Conservation (phyloP, 1,140 invertebrate genomes). For the silkworm (Bombyx mori) region ASM3026992v2 NC_085118.1:5792001-5792500, state of each 20-base stretch:
- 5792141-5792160: neutral
- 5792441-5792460: conserved; percentile 61
- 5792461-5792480: conserved; percentile 58
- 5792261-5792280: conserved; percentile 59
- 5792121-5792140: conserved; percentile 38
- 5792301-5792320: conserved; percentile 57
- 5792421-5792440: conserved; percentile 44
- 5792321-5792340: conserved; percentile 42
- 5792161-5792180: conserved; percentile 18
- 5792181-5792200: conserved; percentile 39
- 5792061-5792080: conserved; percentile 13
- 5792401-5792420: conserved; percentile 36
- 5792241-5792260: conserved; percentile 45
- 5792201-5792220: conserved; percentile 30
- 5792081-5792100: conserved; percentile 12
- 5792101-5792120: conserved; percentile 58
- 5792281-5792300: conserved; percentile 70
- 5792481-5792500: conserved; percentile 69
- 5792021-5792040: conserved; percentile 49
- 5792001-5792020: conserved; percentile 7
- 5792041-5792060: conserved; percentile 25
- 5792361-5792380: conserved; percentile 50
- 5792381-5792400: conserved; percentile 54
- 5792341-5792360: conserved; percentile 30
- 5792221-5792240: conserved; percentile 32